Evolutionary conservation across 1,140 invertebrate species (phyloP).

Genomic region (Drosophila teissieri): DNA sequence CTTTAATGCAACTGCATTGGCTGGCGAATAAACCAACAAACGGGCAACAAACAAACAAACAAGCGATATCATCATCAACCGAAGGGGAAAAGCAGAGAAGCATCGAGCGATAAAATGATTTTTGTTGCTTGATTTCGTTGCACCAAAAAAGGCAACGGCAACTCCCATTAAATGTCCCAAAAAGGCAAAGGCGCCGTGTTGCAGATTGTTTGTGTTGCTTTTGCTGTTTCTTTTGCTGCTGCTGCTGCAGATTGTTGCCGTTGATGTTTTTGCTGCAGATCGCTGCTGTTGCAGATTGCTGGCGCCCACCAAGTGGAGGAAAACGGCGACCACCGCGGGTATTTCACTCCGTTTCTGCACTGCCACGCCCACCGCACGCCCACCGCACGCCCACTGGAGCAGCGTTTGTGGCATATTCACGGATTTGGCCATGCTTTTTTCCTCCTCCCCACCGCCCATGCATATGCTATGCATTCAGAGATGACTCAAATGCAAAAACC

Average conservation of each 20-base stretch:
- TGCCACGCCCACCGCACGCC: constrained; percentile 73
- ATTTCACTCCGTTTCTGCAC: constrained; percentile 65
- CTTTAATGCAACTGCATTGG: constrained; percentile 58
- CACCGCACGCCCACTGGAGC: constrained; percentile 46
- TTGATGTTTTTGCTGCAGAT: constrained; percentile 44
- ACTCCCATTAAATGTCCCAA: constrained; percentile 81
- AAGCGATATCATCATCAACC: constrained; percentile 47
- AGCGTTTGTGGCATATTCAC: constrained; percentile 64
- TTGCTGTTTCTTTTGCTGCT: constrained; percentile 5
- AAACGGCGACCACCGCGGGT: constrained; percentile 61
- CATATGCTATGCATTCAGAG: background rate
- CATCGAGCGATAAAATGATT: constrained; percentile 67
- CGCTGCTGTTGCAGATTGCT: constrained; percentile 45
- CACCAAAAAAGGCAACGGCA: constrained; percentile 82
- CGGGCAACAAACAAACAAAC: constrained; percentile 29
- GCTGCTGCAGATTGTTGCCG: constrained; percentile 12
- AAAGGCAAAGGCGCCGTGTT: constrained; percentile 69
- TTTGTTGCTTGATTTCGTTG: constrained; percentile 79
- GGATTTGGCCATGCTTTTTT: constrained; percentile 57
- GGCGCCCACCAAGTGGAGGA: constrained; percentile 68
- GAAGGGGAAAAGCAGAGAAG: background rate
- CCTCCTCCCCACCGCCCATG: constrained; percentile 29
- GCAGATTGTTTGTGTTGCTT: constrained; percentile 33
- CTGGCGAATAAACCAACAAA: constrained; percentile 40
- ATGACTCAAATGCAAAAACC: background rate